These are phyloP conservation scores for Papilio protenor DNA, from an alignment of 2,888 invertebrate genomes.

Conservation along the genomic window DNA sequence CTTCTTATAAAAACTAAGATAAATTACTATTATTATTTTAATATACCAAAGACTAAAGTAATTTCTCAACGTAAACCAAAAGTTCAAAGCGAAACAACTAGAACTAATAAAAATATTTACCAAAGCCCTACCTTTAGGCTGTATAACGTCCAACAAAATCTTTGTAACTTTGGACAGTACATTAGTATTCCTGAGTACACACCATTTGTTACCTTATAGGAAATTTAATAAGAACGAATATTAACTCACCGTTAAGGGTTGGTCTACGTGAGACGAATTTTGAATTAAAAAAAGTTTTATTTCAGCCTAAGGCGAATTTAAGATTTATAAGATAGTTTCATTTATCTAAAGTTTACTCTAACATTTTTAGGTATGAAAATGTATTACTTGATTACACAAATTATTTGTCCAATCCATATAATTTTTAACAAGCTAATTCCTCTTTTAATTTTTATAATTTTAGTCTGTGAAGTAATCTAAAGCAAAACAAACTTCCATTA, in stretches of 20 bases:
- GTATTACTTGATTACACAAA: background rate
- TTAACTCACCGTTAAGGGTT: constrained; percentile 18
- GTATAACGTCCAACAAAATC: background rate
- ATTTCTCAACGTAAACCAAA: background rate
- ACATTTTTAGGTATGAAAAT: background rate
- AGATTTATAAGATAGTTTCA: background rate
- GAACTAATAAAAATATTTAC: background rate
- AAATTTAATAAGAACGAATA: constrained; percentile 13
- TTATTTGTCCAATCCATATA: background rate
- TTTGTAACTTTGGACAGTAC: background rate
- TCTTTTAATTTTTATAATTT: background rate
- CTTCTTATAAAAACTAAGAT: background rate
- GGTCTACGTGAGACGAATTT: constrained; percentile 8
- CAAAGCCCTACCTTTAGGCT: background rate
- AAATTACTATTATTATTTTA: background rate
- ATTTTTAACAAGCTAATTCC: background rate
- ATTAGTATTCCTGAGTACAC: constrained; percentile 8
- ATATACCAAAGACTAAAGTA: background rate
- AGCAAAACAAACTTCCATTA: too few species aligned
- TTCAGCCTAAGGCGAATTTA: background rate
- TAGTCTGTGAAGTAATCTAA: too few species aligned
- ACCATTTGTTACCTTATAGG: constrained; percentile 14
- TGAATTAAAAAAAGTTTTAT: background rate
- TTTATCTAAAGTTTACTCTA: background rate
- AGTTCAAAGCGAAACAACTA: background rate